A percentile compares a stretch with the other conserved stretches of the same genome.
Evolutionary conservation across 2,797 vertebrate genomes (phyloP).

Genomic region (Crax fasciolata): DNA sequence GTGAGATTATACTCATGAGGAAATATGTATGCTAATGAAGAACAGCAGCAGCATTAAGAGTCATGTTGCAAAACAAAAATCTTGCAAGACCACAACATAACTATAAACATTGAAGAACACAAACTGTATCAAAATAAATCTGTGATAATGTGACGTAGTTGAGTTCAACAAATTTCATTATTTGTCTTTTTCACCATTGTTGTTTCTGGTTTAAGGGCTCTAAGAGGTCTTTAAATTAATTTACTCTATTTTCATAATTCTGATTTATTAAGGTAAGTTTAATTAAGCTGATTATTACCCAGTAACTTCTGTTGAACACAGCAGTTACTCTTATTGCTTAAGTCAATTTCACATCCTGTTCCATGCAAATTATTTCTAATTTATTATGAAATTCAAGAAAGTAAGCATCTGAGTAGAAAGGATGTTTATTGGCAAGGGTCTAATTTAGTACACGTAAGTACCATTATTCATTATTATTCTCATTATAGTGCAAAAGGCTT

Average conservation of each 20-base stretch:
- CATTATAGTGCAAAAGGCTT: constrained; percentile 80
- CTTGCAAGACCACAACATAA: background rate
- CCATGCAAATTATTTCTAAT: constrained; percentile 74
- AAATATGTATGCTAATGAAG: background rate
- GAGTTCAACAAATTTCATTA: background rate
- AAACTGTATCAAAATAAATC: background rate
- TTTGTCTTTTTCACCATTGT: background rate
- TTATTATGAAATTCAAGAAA: constrained; percentile 78
- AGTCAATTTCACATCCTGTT: constrained; percentile 73
- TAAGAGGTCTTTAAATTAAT: constrained; percentile 1
- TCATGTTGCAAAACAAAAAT: background rate
- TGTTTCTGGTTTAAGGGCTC: background rate
- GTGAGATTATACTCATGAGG: background rate
- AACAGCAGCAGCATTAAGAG: background rate
- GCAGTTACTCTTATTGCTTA: constrained; percentile 68
- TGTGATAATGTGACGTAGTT: background rate
- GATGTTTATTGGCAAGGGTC: constrained; percentile 73
- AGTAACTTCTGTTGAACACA: constrained; percentile 66
- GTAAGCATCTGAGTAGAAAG: constrained; percentile 72
- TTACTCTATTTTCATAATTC: constrained; percentile 44
- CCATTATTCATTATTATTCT: constrained; percentile 81
- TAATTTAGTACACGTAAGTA: constrained; percentile 76
- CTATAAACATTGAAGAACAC: background rate
- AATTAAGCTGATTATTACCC: constrained; percentile 64
- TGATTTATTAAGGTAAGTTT: constrained; percentile 63